These are phyloP conservation scores for Neoaliturus tenellus DNA, from an alignment of 2,888 invertebrate genomes.

Conservation along the genomic window DNA sequence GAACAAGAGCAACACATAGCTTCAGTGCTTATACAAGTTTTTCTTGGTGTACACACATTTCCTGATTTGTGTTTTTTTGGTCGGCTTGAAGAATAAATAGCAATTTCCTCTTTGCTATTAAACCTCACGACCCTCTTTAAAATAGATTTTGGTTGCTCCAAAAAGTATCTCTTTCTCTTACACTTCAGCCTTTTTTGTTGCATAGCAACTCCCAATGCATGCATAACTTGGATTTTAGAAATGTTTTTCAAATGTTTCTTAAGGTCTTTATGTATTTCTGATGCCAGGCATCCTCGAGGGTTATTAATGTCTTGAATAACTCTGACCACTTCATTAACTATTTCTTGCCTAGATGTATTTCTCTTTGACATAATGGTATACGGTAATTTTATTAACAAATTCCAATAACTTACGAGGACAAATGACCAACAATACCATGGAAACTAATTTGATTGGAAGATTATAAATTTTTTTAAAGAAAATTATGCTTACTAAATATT, in stretches of 20 bases:
- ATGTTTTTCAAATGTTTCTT: not conserved
- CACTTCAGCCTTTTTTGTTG: not conserved
- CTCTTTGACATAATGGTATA: not conserved
- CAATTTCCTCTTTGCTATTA: not conserved
- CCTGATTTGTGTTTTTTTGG: not conserved
- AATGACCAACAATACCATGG: not conserved
- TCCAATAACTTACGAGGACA: not conserved
- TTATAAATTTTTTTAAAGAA: no score
- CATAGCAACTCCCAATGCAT: not conserved
- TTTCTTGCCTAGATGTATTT: not conserved
- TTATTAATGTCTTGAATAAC: not conserved
- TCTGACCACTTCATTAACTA: not conserved
- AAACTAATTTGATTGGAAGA: not conserved
- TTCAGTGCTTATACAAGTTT: not conserved
- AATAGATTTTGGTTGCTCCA: not conserved
- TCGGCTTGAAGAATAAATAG: not conserved
- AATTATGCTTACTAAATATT: no score
- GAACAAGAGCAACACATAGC: not conserved
- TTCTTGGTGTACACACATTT: not conserved
- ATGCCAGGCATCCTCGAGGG: not conserved
- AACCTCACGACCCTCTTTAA: constrained; percentile 2
- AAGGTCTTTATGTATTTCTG: not conserved
- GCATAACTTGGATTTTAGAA: not conserved
- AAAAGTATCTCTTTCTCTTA: not conserved
- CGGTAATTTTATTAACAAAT: not conserved